Evolutionary conservation across 2,113 vertebrate species (phyloP).

Genomic region (Lophius piscatorius): DNA sequence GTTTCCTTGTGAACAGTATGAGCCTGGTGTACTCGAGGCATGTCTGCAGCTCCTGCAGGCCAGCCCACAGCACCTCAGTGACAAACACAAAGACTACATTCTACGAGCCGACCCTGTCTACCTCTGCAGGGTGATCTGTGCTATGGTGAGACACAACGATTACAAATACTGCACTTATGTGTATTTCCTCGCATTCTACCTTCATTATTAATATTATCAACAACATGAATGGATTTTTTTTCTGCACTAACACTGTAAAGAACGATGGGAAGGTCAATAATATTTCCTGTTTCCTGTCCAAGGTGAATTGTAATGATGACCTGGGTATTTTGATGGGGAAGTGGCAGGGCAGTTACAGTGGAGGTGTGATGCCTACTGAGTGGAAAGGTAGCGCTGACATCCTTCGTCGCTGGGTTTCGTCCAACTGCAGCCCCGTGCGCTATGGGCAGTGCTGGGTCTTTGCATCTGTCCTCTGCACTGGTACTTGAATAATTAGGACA

Average conservation of each 20-base stretch:
- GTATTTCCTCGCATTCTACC: background rate
- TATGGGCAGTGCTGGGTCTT: conserved; percentile 75
- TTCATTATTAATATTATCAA: background rate
- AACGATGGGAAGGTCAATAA: background rate
- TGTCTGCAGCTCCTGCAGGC: conserved; percentile 67
- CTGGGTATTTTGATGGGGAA: conserved; percentile 55
- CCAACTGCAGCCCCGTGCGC: conserved; percentile 50
- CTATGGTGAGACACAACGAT: conserved; percentile 60
- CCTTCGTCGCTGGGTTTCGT: conserved; percentile 50
- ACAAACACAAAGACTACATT: conserved; percentile 54
- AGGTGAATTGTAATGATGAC: conserved; percentile 70
- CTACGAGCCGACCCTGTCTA: conserved; percentile 58
- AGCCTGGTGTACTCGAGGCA: conserved; percentile 62
- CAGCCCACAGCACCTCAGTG: conserved; percentile 49
- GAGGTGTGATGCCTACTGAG: conserved; percentile 49
- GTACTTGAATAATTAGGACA: conserved; percentile 22
- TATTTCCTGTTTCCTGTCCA: conserved; percentile 1
- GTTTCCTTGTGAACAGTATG: conserved; percentile 54
- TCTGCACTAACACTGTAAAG: background rate
- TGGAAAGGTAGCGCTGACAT: conserved; percentile 68
- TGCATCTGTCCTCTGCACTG: conserved; percentile 69
- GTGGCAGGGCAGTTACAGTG: conserved; percentile 55
- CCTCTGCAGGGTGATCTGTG: conserved; percentile 69
- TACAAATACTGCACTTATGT: background rate
- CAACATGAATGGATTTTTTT: too few species aligned